Base-by-base conservation (phyloP, 2,113 vertebrate species). In the Xerus inauris region DNA sequence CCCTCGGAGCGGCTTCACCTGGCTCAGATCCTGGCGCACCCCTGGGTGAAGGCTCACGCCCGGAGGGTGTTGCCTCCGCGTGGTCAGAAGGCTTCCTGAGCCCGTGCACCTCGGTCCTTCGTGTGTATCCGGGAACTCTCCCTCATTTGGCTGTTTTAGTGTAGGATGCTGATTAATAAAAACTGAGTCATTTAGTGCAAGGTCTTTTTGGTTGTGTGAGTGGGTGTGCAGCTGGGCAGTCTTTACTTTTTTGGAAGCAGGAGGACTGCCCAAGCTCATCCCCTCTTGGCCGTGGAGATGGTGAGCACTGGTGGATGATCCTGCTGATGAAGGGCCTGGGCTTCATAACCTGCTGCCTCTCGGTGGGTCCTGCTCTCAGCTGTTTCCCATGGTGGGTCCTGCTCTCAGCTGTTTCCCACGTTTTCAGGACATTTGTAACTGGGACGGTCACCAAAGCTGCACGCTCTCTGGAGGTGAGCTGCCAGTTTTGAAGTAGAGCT, bases 31-130 rank as follows among this genome's bases (percentile, higher is more conserved):
- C 98, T 99, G 2, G 98, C 98, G 45, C 99, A 99, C 91, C 98
- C 98, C 0, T 99, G 99, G 99, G 98, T 99, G 87, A 98, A 95
- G 16, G 28, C 97, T 10, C 99, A 99, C 96, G 99, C 99, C 1
- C 98, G 97, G 8, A 96, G 99, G 32, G 98, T 99, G 59, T 96
- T 99, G 10, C 99, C 99, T 0, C 99, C 99, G 0, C 57, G 38
- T 38, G 24, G 6, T 20, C 84, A 62, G 6, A 7, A 4, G 38
- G 35, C 35, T 35, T 89, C 69, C 77, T 97, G 95, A 96, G 45
- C 8, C 59, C 30, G 9, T 5, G 47, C 3, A 3, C 12, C 13
- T 45, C 73, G n/a, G 0, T 35, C 42, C 11, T 69, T 12, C 22
- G 57, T n/a, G 22, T 79, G 28, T 5, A 54, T 40, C 22, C 30